Base-by-base conservation (phyloP, 2,797 vertebrate species). In the Periparus ater region DNA sequence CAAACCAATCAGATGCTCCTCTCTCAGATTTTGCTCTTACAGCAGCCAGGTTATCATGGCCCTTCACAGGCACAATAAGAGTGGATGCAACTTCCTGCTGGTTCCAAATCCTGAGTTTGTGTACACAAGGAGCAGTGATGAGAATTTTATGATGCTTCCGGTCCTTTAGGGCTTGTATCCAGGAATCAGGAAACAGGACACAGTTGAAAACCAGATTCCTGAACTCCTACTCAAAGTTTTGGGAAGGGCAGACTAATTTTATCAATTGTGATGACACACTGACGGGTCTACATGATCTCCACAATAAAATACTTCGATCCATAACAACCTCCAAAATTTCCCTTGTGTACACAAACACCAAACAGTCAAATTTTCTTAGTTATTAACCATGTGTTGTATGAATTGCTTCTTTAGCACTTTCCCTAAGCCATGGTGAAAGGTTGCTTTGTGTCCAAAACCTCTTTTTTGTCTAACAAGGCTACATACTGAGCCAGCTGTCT, bases 381-480 rank as follows among this genome's bases (percentile, higher is more conserved):
- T 95, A 83, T 96, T 95, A 89, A 92, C 85, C 60, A 36, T 63
- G 80, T 85, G 26, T 67, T 75, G 51, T 32, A 55, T 57, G 67
- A 94, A 51, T 72, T 85, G 42, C 44, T 61, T 88, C 78, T 91
- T 96, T 78, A 93, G 54, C 50, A 65, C 40, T 68, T 42, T 72
- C 36, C 87, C 45, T 87, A 93, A 85, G 42, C 71, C 78, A 58
- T 36, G 42, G 86, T 87, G 85, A 94, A 94, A 94, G n/a, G 89
- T 92, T 92, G 63, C 51, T 96, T 95, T 93, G 65, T 89, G 87
- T 94, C 92, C 92, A 83, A 78, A 91, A 68, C 61, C 72, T 89
- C 67, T 65, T 94, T 88, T 95, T 93, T 93, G 87, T 95, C 86
- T 96, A 80, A 95, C 85, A 88, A 94, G 95, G 44, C 45, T 83